phyloP scores from a whole-genome alignment of 2,888 invertebrate species.

The Sesia bembeciformis region DNA sequence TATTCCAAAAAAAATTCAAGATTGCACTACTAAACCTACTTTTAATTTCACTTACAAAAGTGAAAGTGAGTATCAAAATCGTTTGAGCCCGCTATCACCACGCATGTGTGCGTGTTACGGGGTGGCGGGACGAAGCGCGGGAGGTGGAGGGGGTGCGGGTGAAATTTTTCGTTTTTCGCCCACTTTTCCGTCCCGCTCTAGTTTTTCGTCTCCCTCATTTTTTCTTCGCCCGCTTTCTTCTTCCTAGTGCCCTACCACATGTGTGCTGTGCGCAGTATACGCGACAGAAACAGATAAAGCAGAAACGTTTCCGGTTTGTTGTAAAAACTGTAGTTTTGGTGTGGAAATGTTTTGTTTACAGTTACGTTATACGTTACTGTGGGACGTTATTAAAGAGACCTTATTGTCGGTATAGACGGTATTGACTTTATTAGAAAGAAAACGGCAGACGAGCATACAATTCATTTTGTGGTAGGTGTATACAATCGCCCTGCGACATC shows the following conservation, averaged over 20 bases:
- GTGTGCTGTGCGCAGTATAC: slow-evolving; percentile 57
- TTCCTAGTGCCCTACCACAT: slow-evolving; percentile 75
- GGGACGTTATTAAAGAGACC: no score
- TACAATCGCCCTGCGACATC: no score
- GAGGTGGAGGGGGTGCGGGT: slow-evolving; percentile 35
- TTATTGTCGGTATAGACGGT: no score
- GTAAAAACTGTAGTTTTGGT: no score
- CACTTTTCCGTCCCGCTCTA: slow-evolving; percentile 74
- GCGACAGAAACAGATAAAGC: slow-evolving; percentile 20
- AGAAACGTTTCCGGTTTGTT: slow-evolving; percentile 47
- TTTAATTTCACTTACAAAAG: slow-evolving; percentile 18
- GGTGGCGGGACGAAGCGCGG: slow-evolving; percentile 27
- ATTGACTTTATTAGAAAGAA: no score
- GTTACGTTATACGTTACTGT: no score
- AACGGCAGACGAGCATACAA: no score
- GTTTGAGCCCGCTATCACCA: slow-evolving; percentile 11
- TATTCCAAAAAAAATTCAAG: no score
- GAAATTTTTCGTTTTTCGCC: slow-evolving; percentile 75
- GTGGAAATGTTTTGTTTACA: no score
- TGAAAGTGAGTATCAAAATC: slow-evolving; percentile 44
- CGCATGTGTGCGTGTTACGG: slow-evolving; percentile 65
- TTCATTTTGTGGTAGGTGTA: no score
- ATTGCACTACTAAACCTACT: no score
- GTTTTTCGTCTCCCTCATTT: slow-evolving; percentile 74
- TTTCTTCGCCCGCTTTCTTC: slow-evolving; percentile 71